These are phyloP conservation scores for Sarcophaga peregrina DNA, from an alignment of 1,140 invertebrate genomes.

Conservation along the genomic window DNA sequence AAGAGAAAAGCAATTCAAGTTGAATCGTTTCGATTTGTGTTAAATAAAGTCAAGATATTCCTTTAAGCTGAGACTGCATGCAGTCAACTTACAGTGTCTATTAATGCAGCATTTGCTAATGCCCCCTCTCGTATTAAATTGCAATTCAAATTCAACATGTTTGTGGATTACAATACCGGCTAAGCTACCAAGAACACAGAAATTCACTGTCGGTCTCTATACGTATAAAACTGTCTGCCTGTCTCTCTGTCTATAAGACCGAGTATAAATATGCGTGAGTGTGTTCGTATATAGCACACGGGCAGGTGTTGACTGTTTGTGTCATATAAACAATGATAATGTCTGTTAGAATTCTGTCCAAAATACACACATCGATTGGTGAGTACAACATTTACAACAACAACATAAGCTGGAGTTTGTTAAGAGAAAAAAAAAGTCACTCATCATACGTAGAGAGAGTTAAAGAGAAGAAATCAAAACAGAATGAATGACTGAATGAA, in stretches of 20 bases:
- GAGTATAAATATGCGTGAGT: too few relatives aligned
- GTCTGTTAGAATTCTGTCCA: slow-evolving; percentile 29
- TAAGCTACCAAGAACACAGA: too few relatives aligned
- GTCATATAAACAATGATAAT: slow-evolving; percentile 40
- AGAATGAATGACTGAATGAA: background rate
- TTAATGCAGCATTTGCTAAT: background rate
- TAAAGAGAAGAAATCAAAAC: too few relatives aligned
- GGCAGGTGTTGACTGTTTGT: slow-evolving; percentile 39
- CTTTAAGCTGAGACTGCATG: background rate
- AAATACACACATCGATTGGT: slow-evolving; percentile 11
- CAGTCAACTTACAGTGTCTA: background rate
- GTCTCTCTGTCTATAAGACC: too few relatives aligned
- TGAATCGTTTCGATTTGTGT: background rate
- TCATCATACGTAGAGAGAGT: too few relatives aligned
- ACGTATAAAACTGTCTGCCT: too few relatives aligned
- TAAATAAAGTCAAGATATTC: background rate
- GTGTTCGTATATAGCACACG: too few relatives aligned
- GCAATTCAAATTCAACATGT: background rate
- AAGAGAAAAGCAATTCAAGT: too few relatives aligned
- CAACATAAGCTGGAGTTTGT: too few relatives aligned
- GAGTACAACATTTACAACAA: background rate
- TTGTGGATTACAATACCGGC: background rate
- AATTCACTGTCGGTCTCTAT: too few relatives aligned
- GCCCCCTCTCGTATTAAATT: background rate
- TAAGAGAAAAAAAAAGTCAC: background rate